A percentile compares a stretch with the other conserved stretches of the same genome.
These are phyloP conservation scores for Tipula unca DNA, from an alignment of 2,888 invertebrate genomes.

Conservation along the genomic window DNA sequence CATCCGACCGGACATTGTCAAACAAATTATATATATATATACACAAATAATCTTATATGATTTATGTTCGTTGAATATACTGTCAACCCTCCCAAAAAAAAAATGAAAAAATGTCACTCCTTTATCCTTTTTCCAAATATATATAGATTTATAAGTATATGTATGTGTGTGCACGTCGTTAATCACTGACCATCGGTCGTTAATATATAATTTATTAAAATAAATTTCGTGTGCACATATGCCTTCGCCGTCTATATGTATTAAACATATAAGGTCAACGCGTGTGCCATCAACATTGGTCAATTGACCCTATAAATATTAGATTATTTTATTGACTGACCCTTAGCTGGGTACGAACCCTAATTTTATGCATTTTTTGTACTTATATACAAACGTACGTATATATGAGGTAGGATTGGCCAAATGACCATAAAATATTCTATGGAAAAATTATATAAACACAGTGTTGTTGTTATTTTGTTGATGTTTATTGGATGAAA, in stretches of 20 bases:
- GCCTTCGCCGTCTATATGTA: background rate
- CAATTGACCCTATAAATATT: constrained; percentile 22
- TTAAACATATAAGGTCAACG: constrained; percentile 1
- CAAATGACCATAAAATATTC: constrained; percentile 8
- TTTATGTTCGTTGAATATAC: background rate
- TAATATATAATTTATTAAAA: background rate
- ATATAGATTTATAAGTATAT: background rate
- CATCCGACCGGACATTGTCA: background rate
- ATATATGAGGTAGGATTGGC: background rate
- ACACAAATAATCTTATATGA: constrained; percentile 14
- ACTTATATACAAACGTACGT: background rate
- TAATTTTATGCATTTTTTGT: background rate
- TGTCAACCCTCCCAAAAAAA: background rate
- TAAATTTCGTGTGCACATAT: background rate
- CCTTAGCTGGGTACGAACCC: background rate
- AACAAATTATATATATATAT: background rate
- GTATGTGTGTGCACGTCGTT: background rate
- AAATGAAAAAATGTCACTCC: background rate
- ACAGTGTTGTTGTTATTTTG: background rate
- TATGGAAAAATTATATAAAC: background rate
- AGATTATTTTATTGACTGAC: background rate
- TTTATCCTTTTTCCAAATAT: background rate
- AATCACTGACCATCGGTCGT: constrained; percentile 20
- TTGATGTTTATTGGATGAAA: background rate
- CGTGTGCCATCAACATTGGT: constrained; percentile 21